Percentiles rank a stretch among this genome's conserved stretches.
phyloP scores from a whole-genome alignment of 2,888 invertebrate genomes.

The Drosophila setosimentum region DNA sequence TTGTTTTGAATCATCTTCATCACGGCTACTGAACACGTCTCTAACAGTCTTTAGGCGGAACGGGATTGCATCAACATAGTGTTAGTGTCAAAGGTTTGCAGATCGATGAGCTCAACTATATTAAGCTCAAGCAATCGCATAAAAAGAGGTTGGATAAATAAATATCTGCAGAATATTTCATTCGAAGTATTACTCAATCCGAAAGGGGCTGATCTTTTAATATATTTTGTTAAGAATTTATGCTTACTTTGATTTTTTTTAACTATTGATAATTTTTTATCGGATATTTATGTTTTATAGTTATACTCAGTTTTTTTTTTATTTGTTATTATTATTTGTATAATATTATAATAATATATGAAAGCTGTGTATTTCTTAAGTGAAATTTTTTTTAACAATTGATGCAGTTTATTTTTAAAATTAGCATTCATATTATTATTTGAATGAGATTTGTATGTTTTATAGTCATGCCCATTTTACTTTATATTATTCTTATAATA shows the following conservation, averaged over 20 bases:
- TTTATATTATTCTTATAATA: neutral
- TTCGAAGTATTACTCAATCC: neutral
- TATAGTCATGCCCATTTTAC: neutral
- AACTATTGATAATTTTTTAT: neutral
- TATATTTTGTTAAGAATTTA: neutral
- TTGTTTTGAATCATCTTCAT: conserved; percentile 60
- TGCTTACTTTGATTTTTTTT: neutral
- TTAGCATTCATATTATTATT: neutral
- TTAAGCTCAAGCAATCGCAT: neutral
- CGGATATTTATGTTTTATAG: neutral
- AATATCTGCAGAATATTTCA: neutral
- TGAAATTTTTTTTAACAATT: neutral
- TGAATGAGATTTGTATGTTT: neutral
- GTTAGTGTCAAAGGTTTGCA: conserved; percentile 1
- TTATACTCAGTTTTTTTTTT: neutral
- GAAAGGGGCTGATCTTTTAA: neutral
- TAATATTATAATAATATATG: neutral
- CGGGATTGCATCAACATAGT: conserved; percentile 8
- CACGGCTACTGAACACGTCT: conserved; percentile 26
- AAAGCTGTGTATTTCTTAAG: neutral
- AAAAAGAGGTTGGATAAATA: neutral
- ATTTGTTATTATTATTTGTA: neutral
- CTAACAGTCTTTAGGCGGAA: conserved; percentile 7
- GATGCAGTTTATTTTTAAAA: neutral
- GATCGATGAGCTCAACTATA: conserved; percentile 5